phyloP scores from a whole-genome alignment of 2,113 vertebrate species.

The Ptilorrhoa leucosticta region DNA sequence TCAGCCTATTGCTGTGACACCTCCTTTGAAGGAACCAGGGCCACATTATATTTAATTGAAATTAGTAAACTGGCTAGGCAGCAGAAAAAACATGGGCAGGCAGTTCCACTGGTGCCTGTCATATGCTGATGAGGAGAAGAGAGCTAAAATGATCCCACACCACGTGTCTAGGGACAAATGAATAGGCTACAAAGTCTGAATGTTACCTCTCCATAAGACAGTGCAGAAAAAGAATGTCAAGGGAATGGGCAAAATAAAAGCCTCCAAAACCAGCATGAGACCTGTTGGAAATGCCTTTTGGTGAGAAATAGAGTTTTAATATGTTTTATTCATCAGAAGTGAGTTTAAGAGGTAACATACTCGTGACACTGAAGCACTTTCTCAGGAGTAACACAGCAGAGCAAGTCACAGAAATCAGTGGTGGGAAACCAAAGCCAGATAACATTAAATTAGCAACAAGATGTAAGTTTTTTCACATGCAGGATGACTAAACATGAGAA shows the following conservation, averaged over 20 bases:
- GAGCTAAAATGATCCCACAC: background rate
- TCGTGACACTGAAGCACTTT: background rate
- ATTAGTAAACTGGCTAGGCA: background rate
- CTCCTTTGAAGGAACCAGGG: background rate
- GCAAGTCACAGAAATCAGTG: background rate
- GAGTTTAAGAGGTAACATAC: background rate
- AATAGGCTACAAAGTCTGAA: background rate
- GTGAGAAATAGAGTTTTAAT: background rate
- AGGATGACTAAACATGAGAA: slow-evolving; percentile 7
- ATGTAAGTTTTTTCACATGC: background rate
- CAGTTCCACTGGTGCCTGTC: background rate
- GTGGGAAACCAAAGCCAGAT: background rate
- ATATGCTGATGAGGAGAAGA: background rate
- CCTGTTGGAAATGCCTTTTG: background rate
- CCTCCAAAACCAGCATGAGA: background rate
- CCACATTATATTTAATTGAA: background rate
- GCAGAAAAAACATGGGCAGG: background rate
- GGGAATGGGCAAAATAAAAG: background rate
- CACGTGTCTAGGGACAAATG: background rate
- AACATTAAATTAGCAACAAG: background rate
- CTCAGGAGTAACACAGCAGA: background rate
- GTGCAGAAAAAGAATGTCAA: background rate
- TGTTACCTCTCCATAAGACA: background rate
- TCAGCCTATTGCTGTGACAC: background rate
- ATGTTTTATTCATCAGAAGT: background rate